A percentile compares a stretch with the other conserved stretches of the same genome.
Evolutionary conservation across 2,888 invertebrate species (phyloP).

Genomic region (Lacanobia oleracea): DNA sequence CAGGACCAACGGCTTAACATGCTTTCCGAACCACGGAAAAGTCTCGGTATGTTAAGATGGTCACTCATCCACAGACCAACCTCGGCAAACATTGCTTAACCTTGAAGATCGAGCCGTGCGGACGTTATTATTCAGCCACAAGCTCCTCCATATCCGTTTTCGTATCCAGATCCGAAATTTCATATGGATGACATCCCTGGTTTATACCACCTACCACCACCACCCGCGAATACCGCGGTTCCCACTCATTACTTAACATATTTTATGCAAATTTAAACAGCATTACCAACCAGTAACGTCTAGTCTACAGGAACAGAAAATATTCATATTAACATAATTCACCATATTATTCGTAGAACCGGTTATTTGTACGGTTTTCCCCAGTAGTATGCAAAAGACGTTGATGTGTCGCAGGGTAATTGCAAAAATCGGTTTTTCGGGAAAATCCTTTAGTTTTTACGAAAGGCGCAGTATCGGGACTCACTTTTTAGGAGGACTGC

Average conservation of each 20-base stretch:
- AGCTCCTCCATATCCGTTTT: too few species aligned
- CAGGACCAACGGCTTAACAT: too few species aligned
- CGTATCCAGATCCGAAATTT: too few species aligned
- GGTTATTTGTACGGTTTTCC: conserved; percentile 51
- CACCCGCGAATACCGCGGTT: conserved; percentile 39
- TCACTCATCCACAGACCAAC: too few species aligned
- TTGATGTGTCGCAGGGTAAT: background rate
- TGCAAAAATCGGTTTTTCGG: background rate
- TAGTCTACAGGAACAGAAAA: conserved; percentile 51
- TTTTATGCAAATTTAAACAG: conserved; percentile 52
- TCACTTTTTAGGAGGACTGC: too few species aligned
- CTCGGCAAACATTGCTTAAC: too few species aligned
- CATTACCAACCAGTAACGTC: conserved; percentile 46
- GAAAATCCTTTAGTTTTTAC: background rate
- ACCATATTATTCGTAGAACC: conserved; percentile 47
- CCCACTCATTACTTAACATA: conserved; percentile 55
- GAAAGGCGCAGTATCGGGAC: too few species aligned
- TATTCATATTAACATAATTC: conserved; percentile 57
- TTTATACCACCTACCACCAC: conserved; percentile 30
- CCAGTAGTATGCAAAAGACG: conserved; percentile 58
- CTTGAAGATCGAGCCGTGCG: too few species aligned
- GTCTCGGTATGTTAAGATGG: too few species aligned
- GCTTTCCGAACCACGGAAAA: too few species aligned
- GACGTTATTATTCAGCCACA: too few species aligned
- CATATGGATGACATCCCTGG: background rate